These are phyloP conservation scores for Psittacula echo DNA, from an alignment of 2,797 vertebrate genomes.

Conservation along the genomic window DNA sequence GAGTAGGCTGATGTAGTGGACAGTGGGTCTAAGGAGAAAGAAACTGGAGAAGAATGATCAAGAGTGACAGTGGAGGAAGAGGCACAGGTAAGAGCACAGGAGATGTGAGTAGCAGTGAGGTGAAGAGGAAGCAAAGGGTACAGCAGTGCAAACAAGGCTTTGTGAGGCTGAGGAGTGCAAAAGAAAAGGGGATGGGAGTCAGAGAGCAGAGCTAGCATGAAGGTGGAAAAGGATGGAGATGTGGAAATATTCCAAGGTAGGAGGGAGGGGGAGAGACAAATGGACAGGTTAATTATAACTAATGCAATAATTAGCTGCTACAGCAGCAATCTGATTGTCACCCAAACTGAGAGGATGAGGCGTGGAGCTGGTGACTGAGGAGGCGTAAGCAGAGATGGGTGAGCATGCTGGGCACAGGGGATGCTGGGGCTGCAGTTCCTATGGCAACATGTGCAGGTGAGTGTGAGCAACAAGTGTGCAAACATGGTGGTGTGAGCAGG, in stretches of 20 bases:
- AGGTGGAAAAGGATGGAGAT: not conserved
- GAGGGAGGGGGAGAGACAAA: not conserved
- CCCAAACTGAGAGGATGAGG: not conserved
- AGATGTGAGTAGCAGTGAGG: not conserved
- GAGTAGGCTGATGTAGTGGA: not conserved
- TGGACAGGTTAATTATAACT: constrained; percentile 27
- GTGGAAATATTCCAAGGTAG: not conserved
- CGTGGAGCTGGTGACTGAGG: not conserved
- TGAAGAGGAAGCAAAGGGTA: not conserved
- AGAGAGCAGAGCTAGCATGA: not conserved
- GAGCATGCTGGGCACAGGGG: not conserved
- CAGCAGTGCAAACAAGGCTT: not conserved
- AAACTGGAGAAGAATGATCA: not conserved
- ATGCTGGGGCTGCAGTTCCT: constrained; percentile 41
- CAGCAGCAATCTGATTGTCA: constrained; percentile 1
- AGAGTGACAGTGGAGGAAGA: not conserved
- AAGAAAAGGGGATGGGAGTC: not conserved
- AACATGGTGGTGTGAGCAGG: not conserved
- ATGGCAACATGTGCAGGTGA: not conserved
- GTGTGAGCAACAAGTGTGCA: not conserved
- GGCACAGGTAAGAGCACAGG: not conserved
- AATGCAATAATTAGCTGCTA: constrained; percentile 33
- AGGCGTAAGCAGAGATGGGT: not conserved
- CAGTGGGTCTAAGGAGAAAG: not conserved
- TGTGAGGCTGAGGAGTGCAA: not conserved